Base-by-base conservation (phyloP, 2,797 vertebrate species). In the Caiman crocodilus region DNA sequence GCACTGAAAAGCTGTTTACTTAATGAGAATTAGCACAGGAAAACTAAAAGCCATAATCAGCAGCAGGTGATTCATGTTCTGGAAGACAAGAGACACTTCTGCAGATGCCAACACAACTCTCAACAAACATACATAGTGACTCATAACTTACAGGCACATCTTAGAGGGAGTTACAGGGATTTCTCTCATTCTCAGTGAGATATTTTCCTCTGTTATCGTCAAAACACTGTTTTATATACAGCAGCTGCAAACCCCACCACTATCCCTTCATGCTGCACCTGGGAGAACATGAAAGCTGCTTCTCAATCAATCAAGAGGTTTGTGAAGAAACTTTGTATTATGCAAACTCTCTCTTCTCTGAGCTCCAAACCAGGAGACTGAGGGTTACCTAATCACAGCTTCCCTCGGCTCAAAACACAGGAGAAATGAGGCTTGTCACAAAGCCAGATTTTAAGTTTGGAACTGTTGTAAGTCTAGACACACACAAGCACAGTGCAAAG, bases 51-150 rank as follows among this genome's bases (percentile, higher is more conserved):
- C 83, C 12, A 71, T 4, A 82, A 63, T 90, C 65, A 86, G 42
- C 75, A 87, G 79, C 84, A 94, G 87, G 85, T 89, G 93, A 96
- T 91, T 96, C 90, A 90, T 95, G 81, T 91, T 94, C 84, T 93
- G 94, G 88, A 94, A 79, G 55, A 87, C 80, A 88, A 92, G 25
- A 84, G 69, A 42, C 14, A 32, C 50, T 85, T 65, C 20, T 42
- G 77, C 74, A 81, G 71, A 85, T 50, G 89, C 94, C 96, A 96
- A 92, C 90, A 90, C 4, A 69, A 42, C 55, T 87, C 84, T 86
- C 25, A 57, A 8, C 67, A 75, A 74, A 80, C 80, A 64, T 69
- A 76, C 90, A 26, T 25, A 4, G 87, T 96, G 93, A 96, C 90
- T 97, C 96, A 96, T 17, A 93, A 86, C 71, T 79, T 80, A 76